These are phyloP conservation scores for Protonemura montana DNA, from an alignment of 2,888 invertebrate species.

Conservation along the genomic window DNA sequence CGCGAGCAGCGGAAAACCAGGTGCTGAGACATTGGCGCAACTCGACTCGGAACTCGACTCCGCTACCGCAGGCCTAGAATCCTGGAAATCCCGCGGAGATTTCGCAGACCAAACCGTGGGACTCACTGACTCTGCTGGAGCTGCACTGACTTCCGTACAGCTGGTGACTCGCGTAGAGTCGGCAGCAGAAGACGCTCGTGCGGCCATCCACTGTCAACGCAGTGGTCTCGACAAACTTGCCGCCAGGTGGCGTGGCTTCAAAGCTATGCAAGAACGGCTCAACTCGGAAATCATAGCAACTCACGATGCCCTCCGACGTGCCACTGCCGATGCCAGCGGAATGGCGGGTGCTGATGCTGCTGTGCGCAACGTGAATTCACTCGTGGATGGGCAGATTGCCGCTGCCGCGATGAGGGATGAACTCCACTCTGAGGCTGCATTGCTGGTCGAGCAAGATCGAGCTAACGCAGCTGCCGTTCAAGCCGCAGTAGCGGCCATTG, in stretches of 20 bases:
- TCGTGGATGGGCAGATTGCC: conserved; percentile 63
- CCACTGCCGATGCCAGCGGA: conserved; percentile 62
- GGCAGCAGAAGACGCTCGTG: conserved; percentile 71
- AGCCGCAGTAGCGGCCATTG: conserved; percentile 77
- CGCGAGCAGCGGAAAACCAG: conserved; percentile 76
- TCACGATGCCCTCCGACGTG: conserved; percentile 65
- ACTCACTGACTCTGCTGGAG: conserved; percentile 50
- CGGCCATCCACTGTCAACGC: conserved; percentile 72
- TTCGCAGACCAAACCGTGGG: conserved; percentile 56
- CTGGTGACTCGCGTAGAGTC: conserved; percentile 77
- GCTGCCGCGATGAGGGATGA: conserved; percentile 66
- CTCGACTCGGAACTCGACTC: conserved; percentile 59
- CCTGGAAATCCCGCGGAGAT: conserved; percentile 52
- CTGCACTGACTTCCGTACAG: conserved; percentile 45
- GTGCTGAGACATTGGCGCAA: conserved; percentile 73
- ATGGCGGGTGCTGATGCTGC: conserved; percentile 62
- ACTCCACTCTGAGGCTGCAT: conserved; percentile 79
- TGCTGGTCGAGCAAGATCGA: conserved; percentile 83
- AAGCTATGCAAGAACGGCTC: conserved; percentile 74
- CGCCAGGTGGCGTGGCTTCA: conserved; percentile 81
- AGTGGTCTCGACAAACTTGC: conserved; percentile 68
- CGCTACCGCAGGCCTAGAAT: conserved; percentile 46
- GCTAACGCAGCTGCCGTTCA: conserved; percentile 82
- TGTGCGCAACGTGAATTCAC: conserved; percentile 62
- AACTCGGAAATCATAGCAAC: conserved; percentile 69